Conservation (phyloP, 2,797 vertebrate genomes). For the Artibeus jamaicensis region DNA sequence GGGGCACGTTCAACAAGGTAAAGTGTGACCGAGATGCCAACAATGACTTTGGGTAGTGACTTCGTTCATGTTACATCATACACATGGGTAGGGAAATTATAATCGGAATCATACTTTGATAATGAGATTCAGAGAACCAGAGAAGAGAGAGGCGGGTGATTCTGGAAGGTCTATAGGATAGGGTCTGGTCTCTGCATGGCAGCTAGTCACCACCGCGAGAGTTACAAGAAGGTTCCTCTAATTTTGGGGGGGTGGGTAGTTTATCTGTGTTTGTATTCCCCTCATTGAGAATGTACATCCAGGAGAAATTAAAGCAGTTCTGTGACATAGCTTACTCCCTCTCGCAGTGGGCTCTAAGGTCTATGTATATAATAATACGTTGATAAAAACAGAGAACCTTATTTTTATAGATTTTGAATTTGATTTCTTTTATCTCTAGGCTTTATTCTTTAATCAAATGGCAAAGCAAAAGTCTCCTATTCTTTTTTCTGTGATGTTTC, state of each 20-base stretch:
- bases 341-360: not conserved
- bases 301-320: not conserved
- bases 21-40: not conserved
- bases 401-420: constrained; percentile 24
- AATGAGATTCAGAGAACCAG: not conserved
- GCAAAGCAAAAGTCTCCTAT: not conserved
- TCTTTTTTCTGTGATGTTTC: not conserved
- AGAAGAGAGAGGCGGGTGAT: not conserved
- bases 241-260: not conserved
- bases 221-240: not conserved
- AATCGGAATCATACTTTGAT: not conserved
- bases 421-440: not conserved
- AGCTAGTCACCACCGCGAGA: not conserved
- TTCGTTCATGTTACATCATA: not conserved
- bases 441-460: not conserved
- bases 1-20: not conserved
- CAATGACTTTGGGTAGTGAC: not conserved
- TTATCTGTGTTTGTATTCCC: not conserved
- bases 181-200: no score
- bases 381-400: not conserved
- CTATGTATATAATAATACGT: not conserved
- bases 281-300: not conserved
- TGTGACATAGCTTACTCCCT: not conserved
- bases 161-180: not conserved
- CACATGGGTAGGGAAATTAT: not conserved